These are phyloP conservation scores for Itoplectis maculator DNA, from an alignment of 2,888 invertebrate species.

Conservation along the genomic window DNA sequence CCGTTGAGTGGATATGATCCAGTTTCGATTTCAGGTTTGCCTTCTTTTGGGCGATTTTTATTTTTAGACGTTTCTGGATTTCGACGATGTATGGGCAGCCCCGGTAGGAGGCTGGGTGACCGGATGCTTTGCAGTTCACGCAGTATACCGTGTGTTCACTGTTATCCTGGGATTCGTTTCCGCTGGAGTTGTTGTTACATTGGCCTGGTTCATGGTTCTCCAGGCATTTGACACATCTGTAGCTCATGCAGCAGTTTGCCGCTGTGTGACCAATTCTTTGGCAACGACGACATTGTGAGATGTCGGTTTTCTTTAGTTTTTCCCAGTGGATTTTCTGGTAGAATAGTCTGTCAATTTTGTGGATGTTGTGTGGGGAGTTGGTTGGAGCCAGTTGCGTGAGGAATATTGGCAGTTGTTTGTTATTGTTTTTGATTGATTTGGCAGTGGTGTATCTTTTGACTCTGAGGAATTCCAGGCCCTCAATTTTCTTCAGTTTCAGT, in stretches of 20 bases:
- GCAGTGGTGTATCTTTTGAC: conserved; percentile 12
- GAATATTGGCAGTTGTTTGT: conserved; percentile 4
- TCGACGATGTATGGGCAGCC: neutral
- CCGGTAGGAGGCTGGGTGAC: neutral
- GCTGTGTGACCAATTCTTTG: conserved; percentile 37
- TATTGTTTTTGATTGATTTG: conserved; percentile 28
- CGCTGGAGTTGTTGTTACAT: neutral
- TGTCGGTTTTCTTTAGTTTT: conserved; percentile 36
- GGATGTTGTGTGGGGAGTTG: neutral
- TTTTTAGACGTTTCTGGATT: neutral
- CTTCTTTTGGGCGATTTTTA: neutral
- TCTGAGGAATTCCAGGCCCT: conserved; percentile 1
- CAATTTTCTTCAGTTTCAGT: conserved; percentile 3
- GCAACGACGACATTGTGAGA: conserved; percentile 36
- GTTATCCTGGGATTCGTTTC: neutral
- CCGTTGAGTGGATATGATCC: no score
- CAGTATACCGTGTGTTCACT: neutral
- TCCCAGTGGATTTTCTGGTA: conserved; percentile 32
- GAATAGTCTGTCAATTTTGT: conserved; percentile 1
- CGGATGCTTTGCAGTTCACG: neutral
- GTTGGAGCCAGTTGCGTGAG: conserved; percentile 9
- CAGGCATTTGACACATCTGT: conserved; percentile 35
- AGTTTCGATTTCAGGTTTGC: no score
- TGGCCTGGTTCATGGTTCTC: conserved; percentile 8
- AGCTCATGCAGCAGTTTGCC: conserved; percentile 25